Evolutionary conservation across 2,113 vertebrate genomes (phyloP), one percentile per base, ranked within the genome.

Genomic region (Lasiurus borealis): DNA sequence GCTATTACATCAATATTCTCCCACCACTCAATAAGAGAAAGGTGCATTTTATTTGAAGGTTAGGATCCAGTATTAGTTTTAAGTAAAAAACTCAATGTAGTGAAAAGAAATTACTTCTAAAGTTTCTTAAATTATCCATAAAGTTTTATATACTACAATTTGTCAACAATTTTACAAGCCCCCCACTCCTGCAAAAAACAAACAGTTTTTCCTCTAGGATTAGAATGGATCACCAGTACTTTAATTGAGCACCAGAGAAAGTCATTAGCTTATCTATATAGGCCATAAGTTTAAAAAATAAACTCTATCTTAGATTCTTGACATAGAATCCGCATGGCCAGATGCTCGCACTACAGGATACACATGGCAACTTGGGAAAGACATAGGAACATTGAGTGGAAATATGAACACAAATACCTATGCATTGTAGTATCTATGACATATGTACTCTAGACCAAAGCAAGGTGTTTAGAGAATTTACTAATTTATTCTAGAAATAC

Each of bases 141-240:
- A 91, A 62, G 29, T 86, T 95, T 50, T 72, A 72, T 83, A n/a
- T 76, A 92, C 71, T 73, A 77, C n/a, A 88, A 85, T 77, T 19
- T 8, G 77, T 89, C 71, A 90, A 76, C 8, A 87, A 81, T 68
- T 90, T 21, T 82, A 62, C 23, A 88, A 82, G 19, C 0, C 9
- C 27, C 34, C 78, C 36, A 31, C 29, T 9, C 75, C 29, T 48
- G 18, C 46, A n/a, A 76, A 40, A 29, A 77, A 92, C n/a, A 34
- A 73, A 54, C 5, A 57, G 3, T 68, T 91, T 73, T 93, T 77
- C 18, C n/a, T 85, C 31, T 76, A 75, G 25, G 62, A 46, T 68
- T 88, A 77, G 25, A 83, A 75, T 40, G 54, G 44, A 80, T 72
- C 44, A 66, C 16, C 16, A 75, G 2, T 71, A 44, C 52, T 93